Evolutionary conservation across 2,113 vertebrate genomes (phyloP), one percentile per base, ranked within the genome.

Genomic region (Chloroceryle aenea): DNA sequence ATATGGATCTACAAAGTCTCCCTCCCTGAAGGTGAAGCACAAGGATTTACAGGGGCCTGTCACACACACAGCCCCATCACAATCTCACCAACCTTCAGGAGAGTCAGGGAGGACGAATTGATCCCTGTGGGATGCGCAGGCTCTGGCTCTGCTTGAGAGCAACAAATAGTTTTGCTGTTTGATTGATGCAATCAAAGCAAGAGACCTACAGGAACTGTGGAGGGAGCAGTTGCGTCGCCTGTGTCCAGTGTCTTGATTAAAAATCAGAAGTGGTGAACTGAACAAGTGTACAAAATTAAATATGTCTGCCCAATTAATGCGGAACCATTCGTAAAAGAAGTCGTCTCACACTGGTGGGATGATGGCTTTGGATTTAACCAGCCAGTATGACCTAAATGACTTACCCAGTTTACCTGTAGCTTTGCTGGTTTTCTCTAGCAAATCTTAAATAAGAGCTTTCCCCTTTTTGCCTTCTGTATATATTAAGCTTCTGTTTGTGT

Each of bases 401-500:
- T 88, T 58, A 14, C 25, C 9, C 47, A 36, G 38, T 86, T 83
- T 64, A 87, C 42, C 76, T 71, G 47, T 27, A 59, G 32, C 61
- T 90, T 88, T 83, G 16, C 12, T 71, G 43, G 3, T 43, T 88
- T 68, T 63, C 48, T 63, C 45, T 26, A 38, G 43, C 3, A 5
- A 90, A 80, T 58, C 26, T 45, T 29, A 64, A 87, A 69, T 6
- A 5, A 2, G 50, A 83, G 26, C 7, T n/a, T 68, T 61, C 19
- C 1, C 17, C 36, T 8, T 14, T 7, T 85, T 42, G 27, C 32
- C 78, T 82, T 90, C 74, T 59, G 56, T 42, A 53, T 32, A 38
- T 64, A 63, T 53, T 85, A 78, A 90, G 58, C 52, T 85, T 94
- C 53, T 89, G 64, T 90, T 81, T 90, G 66, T 66, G 74, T 85